Evolutionary conservation across 2,888 invertebrate genomes (phyloP), one percentile per base, ranked within the genome.

Genomic region (Chesias legatella): DNA sequence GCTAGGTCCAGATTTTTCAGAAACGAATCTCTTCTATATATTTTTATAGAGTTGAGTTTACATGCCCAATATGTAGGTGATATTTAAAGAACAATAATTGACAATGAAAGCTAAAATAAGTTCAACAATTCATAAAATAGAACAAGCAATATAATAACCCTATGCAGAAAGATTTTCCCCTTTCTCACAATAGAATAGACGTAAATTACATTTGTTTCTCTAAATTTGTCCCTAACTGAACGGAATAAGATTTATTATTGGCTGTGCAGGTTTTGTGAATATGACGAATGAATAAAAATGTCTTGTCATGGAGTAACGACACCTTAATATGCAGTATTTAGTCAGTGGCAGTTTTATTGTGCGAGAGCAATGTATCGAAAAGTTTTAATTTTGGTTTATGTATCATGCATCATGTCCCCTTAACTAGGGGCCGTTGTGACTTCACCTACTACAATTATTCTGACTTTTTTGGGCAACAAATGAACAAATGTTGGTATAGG

Each of bases 351-450:
- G 72, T 76, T 70, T 69, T 67, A 79, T 86, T 88, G 85, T 85
- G 73, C 67, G 63, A 60, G 73, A 55, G 82, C 78, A 85, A 85
- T 86, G 88, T 88, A 84, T 80, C 76, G 85, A 73, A 72, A 83
- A 86, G 66, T 86, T 88, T 86, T 86, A 88, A 88, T 88, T 85
- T 83, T 79, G 83, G 70, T 85, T 85, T 82, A 86, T 85, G 82
- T 72, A 56, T 68, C 75, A 77, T 67, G 60, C 63, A 58, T 69
- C 72, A 75, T 64, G 63, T 62, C 60, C 74, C 74, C 73, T 73
- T 61, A 51, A 36, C 30, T 41, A 39, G 47, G 46, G 44, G 45
- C 20, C 38, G 48, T 46, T 48, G 40, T 45, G 42, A 50, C 43
- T 50, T 40, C 33, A 25, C 10, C 30, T 36, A 23, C 36, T 33